phyloP scores from a whole-genome alignment of 1,140 invertebrate species.

The Formica selysi region DNA sequence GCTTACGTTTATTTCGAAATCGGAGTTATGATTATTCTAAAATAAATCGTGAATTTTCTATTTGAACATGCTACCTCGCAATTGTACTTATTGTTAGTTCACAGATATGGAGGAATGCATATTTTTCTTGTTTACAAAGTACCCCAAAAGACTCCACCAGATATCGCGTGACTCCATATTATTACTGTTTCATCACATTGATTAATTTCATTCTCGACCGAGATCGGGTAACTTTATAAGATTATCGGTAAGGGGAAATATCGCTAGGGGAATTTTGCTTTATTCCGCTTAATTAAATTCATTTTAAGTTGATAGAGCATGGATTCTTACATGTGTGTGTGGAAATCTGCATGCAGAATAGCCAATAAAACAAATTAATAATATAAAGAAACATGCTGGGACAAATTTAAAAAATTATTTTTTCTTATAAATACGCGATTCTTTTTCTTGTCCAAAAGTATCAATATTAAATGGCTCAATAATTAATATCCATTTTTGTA shows the following conservation, averaged over 20 bases:
- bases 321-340: background rate
- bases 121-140: background rate
- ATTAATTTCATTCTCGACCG: constrained; percentile 6
- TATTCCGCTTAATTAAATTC: constrained; percentile 18
- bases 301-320: background rate
- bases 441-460: background rate
- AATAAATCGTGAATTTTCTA: background rate
- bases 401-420: background rate
- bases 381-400: background rate
- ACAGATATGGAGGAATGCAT: background rate
- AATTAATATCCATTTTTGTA: background rate
- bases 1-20: background rate
- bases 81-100: background rate
- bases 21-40: background rate
- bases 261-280: background rate
- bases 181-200: constrained; percentile 21
- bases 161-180: constrained; percentile 45
- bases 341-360: background rate
- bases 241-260: constrained; percentile 15
- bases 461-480: background rate
- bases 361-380: background rate
- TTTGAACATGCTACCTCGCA: background rate
- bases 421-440: background rate
- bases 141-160: constrained; percentile 22
- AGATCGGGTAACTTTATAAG: constrained; percentile 1